Conservation (phyloP, 2,113 vertebrate species). For the Hydropotes inermis region DNA sequence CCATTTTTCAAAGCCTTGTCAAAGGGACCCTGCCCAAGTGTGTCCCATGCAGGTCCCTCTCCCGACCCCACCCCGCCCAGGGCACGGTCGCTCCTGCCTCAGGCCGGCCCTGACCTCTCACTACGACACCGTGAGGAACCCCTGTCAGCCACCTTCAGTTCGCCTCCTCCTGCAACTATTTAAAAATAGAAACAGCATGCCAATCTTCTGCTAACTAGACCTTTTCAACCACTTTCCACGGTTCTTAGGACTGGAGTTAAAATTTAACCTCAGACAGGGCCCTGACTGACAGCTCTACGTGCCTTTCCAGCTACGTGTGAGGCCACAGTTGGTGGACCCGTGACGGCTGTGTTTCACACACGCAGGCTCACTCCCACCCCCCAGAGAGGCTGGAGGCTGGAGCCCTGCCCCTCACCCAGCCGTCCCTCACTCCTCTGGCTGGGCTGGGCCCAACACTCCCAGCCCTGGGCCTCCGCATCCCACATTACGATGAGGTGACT, state of each 20-base stretch:
- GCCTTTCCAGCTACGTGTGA: accelerated
- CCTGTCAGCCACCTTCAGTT: neutral
- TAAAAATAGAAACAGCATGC: neutral
- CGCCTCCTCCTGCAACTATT: neutral
- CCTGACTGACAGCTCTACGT: neutral
- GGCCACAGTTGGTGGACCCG: neutral
- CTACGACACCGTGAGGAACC: neutral
- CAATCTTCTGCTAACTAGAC: neutral
- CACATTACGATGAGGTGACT: neutral
- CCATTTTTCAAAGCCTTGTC: neutral
- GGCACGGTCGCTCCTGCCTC: neutral
- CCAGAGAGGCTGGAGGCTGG: neutral
- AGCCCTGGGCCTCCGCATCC: neutral
- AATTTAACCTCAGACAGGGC: neutral
- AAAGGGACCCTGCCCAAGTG: neutral
- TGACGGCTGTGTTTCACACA: neutral
- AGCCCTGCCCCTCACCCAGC: too few relatives aligned
- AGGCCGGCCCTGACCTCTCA: neutral
- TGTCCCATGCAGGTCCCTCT: neutral
- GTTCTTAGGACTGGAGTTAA: neutral
- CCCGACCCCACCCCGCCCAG: neutral
- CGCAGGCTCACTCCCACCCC: neutral
- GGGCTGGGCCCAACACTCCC: neutral
- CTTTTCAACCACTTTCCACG: neutral
- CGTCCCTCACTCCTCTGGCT: neutral